phyloP scores from a whole-genome alignment of 2,797 vertebrate genomes.

The Remorina albescens region DNA sequence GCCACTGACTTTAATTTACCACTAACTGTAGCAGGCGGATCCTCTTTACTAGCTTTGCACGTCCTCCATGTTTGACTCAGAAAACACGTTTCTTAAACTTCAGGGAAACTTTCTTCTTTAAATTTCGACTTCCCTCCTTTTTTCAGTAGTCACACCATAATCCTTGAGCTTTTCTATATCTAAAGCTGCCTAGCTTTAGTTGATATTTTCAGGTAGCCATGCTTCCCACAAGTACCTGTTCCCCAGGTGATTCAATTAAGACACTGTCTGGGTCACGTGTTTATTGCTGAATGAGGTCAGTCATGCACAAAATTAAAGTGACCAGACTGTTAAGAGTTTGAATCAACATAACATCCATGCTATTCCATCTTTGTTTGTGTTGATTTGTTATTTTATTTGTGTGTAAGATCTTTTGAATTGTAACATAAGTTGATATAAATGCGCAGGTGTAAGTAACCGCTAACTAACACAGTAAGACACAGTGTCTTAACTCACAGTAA shows the following conservation, averaged over 20 bases:
- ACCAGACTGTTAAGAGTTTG: no score
- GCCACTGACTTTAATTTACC: background rate
- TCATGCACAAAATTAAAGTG: no score
- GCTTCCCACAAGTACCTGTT: background rate
- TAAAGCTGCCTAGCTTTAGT: no score
- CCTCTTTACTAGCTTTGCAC: no score
- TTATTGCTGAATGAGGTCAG: no score
- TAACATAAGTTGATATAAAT: background rate
- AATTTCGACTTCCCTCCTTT: background rate
- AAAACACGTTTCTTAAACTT: no score
- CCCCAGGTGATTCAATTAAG: background rate
- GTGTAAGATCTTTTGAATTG: background rate
- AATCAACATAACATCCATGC: no score
- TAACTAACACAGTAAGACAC: constrained; percentile 8
- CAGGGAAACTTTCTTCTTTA: background rate
- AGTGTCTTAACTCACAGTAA: background rate
- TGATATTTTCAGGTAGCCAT: background rate
- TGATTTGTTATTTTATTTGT: background rate
- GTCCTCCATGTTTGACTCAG: background rate
- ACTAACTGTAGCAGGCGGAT: no score
- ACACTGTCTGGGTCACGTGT: background rate
- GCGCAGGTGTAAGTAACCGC: background rate
- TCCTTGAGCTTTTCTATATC: no score
- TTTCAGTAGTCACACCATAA: no score
- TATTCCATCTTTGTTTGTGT: background rate